phyloP scores from a whole-genome alignment of 2,797 vertebrate species.

The Gymnothorax reevesii region DNA sequence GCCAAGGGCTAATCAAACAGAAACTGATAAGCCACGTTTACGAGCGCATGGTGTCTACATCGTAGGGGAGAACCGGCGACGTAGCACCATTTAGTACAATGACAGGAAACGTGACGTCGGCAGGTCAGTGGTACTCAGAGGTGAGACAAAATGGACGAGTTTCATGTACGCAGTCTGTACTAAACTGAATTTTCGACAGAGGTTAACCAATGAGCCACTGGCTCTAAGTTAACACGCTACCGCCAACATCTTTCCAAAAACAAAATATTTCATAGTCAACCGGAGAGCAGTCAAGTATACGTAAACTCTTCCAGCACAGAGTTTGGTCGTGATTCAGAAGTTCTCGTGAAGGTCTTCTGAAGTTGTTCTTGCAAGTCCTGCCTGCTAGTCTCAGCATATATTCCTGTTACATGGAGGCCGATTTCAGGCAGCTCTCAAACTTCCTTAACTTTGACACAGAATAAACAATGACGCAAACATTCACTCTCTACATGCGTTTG shows the following conservation, averaged over 20 bases:
- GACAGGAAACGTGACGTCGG: not conserved
- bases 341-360: not conserved
- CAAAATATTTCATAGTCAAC: not conserved
- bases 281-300: not conserved
- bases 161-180: too few relatives aligned
- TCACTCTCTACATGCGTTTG: not conserved
- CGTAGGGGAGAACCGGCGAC: not conserved
- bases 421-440: not conserved
- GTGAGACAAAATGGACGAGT: not conserved
- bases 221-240: not conserved
- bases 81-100: not conserved
- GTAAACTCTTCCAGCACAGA: not conserved
- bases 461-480: not conserved
- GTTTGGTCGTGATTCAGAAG: not conserved
- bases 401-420: not conserved
- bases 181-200: too few relatives aligned
- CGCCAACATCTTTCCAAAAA: not conserved
- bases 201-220: too few relatives aligned
- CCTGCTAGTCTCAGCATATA: not conserved
- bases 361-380: not conserved
- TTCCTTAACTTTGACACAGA: not conserved
- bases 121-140: not conserved
- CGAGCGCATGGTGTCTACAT: not conserved
- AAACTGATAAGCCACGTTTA: not conserved
- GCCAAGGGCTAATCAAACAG: not conserved